Evolutionary conservation across 2,888 invertebrate genomes (phyloP), one percentile per base, ranked within the genome.

Genomic region (Eristalinus aeneus): DNA sequence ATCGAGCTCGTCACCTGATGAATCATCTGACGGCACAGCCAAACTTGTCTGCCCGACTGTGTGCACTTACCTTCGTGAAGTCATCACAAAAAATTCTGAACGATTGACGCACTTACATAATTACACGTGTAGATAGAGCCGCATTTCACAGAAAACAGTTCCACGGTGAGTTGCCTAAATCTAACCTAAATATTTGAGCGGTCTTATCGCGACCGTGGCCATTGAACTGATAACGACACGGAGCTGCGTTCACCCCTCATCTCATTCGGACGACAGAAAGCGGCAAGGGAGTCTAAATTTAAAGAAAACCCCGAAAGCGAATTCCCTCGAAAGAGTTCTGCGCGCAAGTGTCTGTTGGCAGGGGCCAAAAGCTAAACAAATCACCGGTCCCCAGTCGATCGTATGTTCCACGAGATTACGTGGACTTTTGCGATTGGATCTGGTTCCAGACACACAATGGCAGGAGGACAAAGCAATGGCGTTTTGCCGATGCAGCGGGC

Each of bases 161-260:
- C 56, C 27, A 27, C 27, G 27, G 27, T 27, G 27, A 27, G 27
- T 27, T 27, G 27, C 27, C 27, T 8, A 64, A 36, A 65, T 64
- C 63, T 9, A 74, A 46, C 20, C 34, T 31, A 36, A 68, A 36
- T 54, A 61, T 68, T 68, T 61, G n/a, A 39, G 56, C 56, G 23
- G 34, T 12, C 61, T 71, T 78, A 72, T 78, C 71, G 58, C 34
- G 11, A 11, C 16, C 32, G 3, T 72, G 78, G 71, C 32, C 71
- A 72, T 58, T 72, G 65, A 78, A 78, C 78, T 71, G 78, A 78
- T 78, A 71, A 63, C 39, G 34, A 46, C 5, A 23, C 27, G 12
- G 22, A 27, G 68, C 32, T 1, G 39, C n/a, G 23, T 60, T 23
- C 36, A 71, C 23, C 39, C 16, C 8, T 8, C 46, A 8, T 16